A percentile compares a stretch with the other conserved stretches of the same genome.
These are phyloP conservation scores for Natrix natrix DNA, from an alignment of 2,797 vertebrate species.

Conservation along the genomic window DNA sequence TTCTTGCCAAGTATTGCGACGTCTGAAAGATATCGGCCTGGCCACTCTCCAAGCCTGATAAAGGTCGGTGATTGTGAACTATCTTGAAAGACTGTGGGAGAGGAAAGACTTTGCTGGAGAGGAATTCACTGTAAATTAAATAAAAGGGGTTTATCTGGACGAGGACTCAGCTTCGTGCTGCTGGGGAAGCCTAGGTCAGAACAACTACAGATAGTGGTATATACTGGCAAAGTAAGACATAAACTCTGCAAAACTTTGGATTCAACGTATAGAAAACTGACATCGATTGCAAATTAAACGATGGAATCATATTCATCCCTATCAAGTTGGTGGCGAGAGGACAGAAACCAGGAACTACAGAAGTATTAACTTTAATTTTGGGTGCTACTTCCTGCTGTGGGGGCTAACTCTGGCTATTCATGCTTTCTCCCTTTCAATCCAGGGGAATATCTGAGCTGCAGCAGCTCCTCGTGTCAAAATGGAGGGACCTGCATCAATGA, in stretches of 20 bases:
- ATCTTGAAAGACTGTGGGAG: no score
- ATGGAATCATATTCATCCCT: background rate
- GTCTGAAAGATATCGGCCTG: no score
- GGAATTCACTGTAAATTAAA: no score
- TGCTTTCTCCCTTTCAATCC: background rate
- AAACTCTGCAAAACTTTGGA: background rate
- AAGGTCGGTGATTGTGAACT: no score
- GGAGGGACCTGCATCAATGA: slow-evolving; percentile 73
- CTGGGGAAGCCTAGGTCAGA: no score
- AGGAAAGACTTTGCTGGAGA: no score
- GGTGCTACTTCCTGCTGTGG: background rate
- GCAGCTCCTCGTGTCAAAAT: slow-evolving; percentile 70
- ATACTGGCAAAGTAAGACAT: background rate
- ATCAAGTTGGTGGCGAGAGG: background rate
- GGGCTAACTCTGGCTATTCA: background rate
- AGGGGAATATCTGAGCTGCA: slow-evolving; percentile 65
- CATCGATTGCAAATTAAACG: background rate
- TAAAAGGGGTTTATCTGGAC: no score
- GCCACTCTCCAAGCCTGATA: no score
- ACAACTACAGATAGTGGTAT: background rate
- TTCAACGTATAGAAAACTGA: background rate
- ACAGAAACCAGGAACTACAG: background rate
- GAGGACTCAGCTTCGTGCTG: no score
- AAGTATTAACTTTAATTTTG: background rate
- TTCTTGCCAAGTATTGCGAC: no score